Evolutionary conservation across 1,140 invertebrate genomes (phyloP), one percentile per base, ranked within the genome.

Genomic region (Fopius arisanus): DNA sequence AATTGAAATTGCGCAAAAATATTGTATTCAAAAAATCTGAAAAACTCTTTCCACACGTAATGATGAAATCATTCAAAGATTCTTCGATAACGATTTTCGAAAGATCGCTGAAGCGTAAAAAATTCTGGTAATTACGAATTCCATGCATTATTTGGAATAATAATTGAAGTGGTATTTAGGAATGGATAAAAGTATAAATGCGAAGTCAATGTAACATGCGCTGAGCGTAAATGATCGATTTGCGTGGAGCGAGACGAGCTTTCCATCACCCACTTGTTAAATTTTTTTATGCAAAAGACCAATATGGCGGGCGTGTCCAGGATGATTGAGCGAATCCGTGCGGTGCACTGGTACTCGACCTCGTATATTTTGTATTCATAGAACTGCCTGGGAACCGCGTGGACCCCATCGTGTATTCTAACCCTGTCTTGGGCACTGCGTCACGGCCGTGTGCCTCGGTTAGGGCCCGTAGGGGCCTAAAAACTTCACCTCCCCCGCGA

Each of bases 341-440:
- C 76, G 41, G 73, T 67, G 69, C 74, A 75, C 75, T 72, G 73
- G 71, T 14, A 59, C 54, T 74, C 78, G 79, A 84, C 83, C 81
- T 82, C 81, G 80, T 83, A 84, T 67, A 67, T 84, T 84, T 84
- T 78, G 82, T 84, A 84, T 84, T 84, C 83, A 84, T 82, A 84
- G 78, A 83, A 83, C 80, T 79, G 78, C 81, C 76, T 83, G 83
- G 80, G 83, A 84, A 84, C 80, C 73, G 37, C n/a, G 67, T 72
- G 68, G 26, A 70, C 51, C 23, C 54, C 54, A 70, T 51, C 68
- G n/a, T 41, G 43, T 67, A 68, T 75, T 43, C 54, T 59, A 59
- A 59, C 54, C 21, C 23, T 59, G 54, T 59, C 54, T 51, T 51
- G 14, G 43, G 43, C 43, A 62, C 54, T n/a, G 23, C 54, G 54